phyloP scores from a whole-genome alignment of 2,888 invertebrate species.

The Chalcosyrphus nemorum region DNA sequence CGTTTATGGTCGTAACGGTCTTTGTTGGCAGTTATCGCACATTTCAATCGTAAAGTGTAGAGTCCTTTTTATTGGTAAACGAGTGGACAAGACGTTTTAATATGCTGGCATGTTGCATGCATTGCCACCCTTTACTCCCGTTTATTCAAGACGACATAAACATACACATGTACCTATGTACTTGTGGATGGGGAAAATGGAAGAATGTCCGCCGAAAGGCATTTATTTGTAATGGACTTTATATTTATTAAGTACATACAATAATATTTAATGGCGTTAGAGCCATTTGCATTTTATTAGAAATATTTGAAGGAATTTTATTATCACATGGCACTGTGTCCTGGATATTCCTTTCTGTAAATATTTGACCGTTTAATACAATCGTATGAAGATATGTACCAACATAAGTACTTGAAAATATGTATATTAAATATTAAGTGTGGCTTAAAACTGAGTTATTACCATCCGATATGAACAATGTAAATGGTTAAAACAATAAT shows the following conservation, averaged over 20 bases:
- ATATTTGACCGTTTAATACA: too few species aligned
- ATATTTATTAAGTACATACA: slow-evolving; percentile 29
- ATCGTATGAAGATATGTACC: too few species aligned
- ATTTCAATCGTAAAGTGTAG: slow-evolving; percentile 40
- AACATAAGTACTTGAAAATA: too few species aligned
- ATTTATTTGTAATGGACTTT: slow-evolving; percentile 10
- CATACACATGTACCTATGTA: background rate
- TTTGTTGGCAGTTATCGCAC: slow-evolving; percentile 42
- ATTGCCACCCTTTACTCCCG: background rate
- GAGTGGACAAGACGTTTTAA: slow-evolving; percentile 54
- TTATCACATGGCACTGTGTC: background rate
- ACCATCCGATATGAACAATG: too few species aligned
- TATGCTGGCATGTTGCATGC: slow-evolving; percentile 47
- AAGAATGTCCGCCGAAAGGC: slow-evolving; percentile 18
- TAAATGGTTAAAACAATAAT: too few species aligned
- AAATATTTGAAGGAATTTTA: background rate
- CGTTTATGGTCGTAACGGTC: slow-evolving; percentile 50
- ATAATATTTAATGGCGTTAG: slow-evolving; percentile 18
- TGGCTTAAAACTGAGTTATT: too few species aligned
- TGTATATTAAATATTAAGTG: too few species aligned
- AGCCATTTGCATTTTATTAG: slow-evolving; percentile 36
- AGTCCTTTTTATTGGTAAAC: slow-evolving; percentile 37
- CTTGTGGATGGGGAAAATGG: background rate
- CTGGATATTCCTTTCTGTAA: background rate
- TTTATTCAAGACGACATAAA: background rate